Base-by-base conservation (phyloP, 2,888 invertebrate species). In the Lycia hirtaria region DNA sequence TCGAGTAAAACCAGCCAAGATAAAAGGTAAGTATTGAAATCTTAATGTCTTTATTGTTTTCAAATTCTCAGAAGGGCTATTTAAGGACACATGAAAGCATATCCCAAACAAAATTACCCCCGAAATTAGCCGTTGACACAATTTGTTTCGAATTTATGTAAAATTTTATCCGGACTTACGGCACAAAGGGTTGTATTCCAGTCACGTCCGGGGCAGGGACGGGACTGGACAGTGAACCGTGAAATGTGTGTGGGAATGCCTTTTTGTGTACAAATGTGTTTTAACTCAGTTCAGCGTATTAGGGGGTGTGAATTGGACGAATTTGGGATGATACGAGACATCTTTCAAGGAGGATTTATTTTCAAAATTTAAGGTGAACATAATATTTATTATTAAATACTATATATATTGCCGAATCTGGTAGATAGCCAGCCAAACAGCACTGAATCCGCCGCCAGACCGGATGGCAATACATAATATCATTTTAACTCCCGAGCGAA, bases 121-220 rank as follows among this genome's bases (percentile, higher is more conserved):
- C 9, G 10, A 51, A 59, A 59, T 59, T 59, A 55, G 54, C 30
- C 41, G 59, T 51, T 59, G 55, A 55, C 55, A 47, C 50, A 59
- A 51, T 55, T 59, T 51, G 59, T 55, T 55, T 51, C 35, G 37
- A 59, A 51, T 59, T 55, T 30, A 59, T 59, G 54, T 55, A 51
- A 59, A 54, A 47, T 41, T 59, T 30, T 19, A 48, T 32, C 43
- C 52, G 48, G 57, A 52, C 57, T 53, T 58, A 26, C 19, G 33
- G 32, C 30, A 49, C 57, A 58, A 58, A 58, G 57, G 52, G 37
- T 24, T 48, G 33, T 49, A 58, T 48, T 58, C 52, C 26, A 58
- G 48, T 19, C 57, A 58, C 57, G 57, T 58, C 12, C 37, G 37
- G 51, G 35, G 10, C 50, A 5, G 45, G 45, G 14, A 33, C 37